These are phyloP conservation scores for Osmerus mordax DNA, from an alignment of 2,113 vertebrate genomes.

Conservation along the genomic window DNA sequence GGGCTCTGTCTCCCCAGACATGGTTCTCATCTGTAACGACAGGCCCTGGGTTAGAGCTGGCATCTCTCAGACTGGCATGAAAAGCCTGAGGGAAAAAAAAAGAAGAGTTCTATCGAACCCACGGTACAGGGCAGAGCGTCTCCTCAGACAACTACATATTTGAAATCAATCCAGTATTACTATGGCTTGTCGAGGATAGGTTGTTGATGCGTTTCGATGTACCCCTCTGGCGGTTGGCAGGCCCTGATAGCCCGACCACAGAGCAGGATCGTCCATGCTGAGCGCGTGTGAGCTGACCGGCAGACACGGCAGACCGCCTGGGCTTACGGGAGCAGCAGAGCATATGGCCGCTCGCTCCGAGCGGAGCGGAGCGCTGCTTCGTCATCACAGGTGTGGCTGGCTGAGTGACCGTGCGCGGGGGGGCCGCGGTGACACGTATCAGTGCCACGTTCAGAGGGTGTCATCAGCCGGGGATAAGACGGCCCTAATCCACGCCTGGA, in stretches of 20 bases:
- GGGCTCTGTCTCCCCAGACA: slow-evolving; percentile 73
- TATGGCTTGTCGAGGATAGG: too few species aligned
- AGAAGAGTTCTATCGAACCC: too few species aligned
- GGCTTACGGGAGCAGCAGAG: background rate
- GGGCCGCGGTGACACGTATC: too few species aligned
- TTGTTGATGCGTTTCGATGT: background rate
- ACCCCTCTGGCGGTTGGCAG: background rate
- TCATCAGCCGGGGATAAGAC: slow-evolving; percentile 47
- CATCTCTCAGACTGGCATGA: too few species aligned
- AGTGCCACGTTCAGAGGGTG: background rate
- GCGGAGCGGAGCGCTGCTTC: background rate
- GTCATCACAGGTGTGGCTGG: background rate
- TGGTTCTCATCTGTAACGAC: slow-evolving; percentile 61
- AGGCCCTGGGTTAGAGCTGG: background rate
- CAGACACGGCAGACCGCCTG: background rate
- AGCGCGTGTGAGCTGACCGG: background rate
- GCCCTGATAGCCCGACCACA: background rate
- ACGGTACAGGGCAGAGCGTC: too few species aligned
- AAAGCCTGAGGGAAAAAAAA: too few species aligned
- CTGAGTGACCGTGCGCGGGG: background rate
- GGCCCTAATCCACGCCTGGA: slow-evolving; percentile 41
- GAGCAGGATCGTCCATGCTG: background rate
- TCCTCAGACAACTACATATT: too few species aligned
- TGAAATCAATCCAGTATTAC: too few species aligned
- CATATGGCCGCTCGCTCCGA: too few species aligned